phyloP scores from a whole-genome alignment of 2,113 vertebrate species.

The Tyto alba region DNA sequence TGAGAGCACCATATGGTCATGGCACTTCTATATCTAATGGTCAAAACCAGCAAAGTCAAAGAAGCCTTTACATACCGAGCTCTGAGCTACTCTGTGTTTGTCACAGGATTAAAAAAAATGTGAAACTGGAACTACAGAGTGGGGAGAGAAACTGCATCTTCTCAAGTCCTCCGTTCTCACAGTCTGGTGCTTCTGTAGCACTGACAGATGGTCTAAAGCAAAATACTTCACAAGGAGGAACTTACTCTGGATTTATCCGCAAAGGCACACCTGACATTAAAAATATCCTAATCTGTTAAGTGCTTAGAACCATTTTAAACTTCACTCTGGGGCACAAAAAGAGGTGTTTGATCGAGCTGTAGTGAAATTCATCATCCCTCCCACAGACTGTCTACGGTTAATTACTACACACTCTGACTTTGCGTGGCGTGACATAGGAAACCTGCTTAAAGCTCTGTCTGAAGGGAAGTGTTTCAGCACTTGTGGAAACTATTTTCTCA shows the following conservation, averaged over 20 bases:
- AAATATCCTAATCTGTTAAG: not conserved
- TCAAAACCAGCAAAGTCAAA: not conserved
- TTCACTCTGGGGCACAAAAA: not conserved
- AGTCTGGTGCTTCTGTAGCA: not conserved
- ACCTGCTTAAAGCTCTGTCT: not conserved
- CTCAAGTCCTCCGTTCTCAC: not conserved
- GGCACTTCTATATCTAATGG: not conserved
- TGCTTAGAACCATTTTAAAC: not conserved
- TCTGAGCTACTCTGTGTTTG: not conserved
- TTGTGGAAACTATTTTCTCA: not conserved
- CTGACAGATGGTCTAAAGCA: not conserved
- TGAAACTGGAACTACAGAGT: not conserved
- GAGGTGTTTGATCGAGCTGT: not conserved
- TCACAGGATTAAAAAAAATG: not conserved
- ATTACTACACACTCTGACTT: not conserved
- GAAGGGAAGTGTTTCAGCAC: not conserved
- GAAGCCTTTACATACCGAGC: not conserved
- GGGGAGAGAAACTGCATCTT: not conserved
- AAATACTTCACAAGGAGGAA: not conserved
- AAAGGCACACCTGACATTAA: not conserved
- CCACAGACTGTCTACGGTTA: not conserved
- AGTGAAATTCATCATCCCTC: not conserved
- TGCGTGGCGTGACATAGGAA: not conserved
- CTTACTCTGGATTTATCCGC: not conserved
- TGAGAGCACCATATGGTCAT: accelerated